Evolutionary conservation across 2,888 invertebrate species (phyloP).

Genomic region (Helobdella robusta): DNA sequence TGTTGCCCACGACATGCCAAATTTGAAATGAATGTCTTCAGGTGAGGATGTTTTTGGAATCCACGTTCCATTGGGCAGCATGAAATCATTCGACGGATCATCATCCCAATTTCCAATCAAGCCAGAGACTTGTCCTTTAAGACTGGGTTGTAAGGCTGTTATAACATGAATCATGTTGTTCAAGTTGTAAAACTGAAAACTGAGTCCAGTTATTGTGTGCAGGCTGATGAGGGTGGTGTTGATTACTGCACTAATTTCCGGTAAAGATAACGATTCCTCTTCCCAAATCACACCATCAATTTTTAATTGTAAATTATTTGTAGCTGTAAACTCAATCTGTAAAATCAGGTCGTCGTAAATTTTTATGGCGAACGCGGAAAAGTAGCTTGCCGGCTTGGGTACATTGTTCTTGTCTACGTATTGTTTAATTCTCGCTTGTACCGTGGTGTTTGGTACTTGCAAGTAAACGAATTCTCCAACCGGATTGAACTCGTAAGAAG

Average conservation of each 20-base stretch:
- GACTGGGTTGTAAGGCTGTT: neutral
- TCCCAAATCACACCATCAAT: no score
- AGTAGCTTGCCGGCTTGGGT: conserved; percentile 17
- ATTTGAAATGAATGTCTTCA: conserved; percentile 17
- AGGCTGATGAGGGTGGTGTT: no score
- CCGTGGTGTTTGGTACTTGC: neutral
- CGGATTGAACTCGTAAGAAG: conserved; percentile 21
- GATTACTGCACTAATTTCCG: no score
- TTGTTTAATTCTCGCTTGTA: conserved; percentile 24
- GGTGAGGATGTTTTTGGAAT: conserved; percentile 17
- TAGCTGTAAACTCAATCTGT: no score
- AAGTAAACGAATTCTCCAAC: conserved; percentile 26
- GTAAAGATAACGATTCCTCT: no score
- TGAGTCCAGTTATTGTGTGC: no score
- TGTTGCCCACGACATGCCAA: conserved; percentile 22
- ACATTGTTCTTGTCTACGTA: neutral
- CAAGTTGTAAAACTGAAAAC: neutral
- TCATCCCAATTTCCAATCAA: conserved; percentile 28
- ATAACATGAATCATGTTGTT: conserved; percentile 11
- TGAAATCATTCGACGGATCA: conserved; percentile 18
- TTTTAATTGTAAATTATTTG: no score
- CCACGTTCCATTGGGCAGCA: conserved; percentile 19
- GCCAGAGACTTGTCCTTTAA: conserved; percentile 20
- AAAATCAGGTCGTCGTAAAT: no score
- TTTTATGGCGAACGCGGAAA: conserved; percentile 25